Evolutionary conservation across 2,888 invertebrate genomes (phyloP).

Genomic region (Conus canariensis): DNA sequence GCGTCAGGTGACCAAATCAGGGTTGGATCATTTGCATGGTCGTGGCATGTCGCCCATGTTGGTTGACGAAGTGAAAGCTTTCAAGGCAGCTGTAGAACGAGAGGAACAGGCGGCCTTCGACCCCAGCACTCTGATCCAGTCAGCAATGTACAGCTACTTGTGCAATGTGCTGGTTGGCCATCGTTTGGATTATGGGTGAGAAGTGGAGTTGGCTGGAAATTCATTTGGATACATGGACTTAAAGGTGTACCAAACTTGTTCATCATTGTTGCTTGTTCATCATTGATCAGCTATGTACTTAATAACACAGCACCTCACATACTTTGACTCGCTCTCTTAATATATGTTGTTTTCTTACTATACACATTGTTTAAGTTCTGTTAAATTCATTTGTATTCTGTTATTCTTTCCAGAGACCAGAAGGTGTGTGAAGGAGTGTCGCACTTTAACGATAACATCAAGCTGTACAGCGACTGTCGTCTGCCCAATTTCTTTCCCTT

Average conservation of each 20-base stretch:
- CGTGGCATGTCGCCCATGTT: slow-evolving; percentile 20
- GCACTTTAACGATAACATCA: slow-evolving; percentile 50
- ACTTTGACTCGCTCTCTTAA: no score
- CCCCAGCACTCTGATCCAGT: slow-evolving; percentile 23
- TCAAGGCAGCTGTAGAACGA: slow-evolving; percentile 41
- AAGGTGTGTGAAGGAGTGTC: slow-evolving; percentile 42
- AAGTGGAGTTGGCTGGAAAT: not conserved
- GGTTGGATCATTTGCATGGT: slow-evolving; percentile 32
- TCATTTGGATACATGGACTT: no score
- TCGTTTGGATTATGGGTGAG: slow-evolving; percentile 34
- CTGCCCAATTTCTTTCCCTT: slow-evolving; percentile 54
- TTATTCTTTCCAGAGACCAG: slow-evolving; percentile 37
- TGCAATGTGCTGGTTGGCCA: slow-evolving; percentile 36
- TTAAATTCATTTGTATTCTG: no score
- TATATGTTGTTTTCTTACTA: no score
- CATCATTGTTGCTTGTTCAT: no score
- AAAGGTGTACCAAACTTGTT: no score
- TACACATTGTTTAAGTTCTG: no score
- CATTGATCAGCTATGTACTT: no score
- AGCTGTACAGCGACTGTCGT: slow-evolving; percentile 50
- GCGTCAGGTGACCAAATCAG: slow-evolving; percentile 44
- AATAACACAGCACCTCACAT: no score
- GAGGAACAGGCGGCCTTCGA: slow-evolving; percentile 41
- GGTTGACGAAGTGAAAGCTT: slow-evolving; percentile 7
- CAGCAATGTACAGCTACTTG: slow-evolving; percentile 34